Evolutionary conservation across 2,113 vertebrate species (phyloP).

Genomic region (Microcebus ravelobensis): DNA sequence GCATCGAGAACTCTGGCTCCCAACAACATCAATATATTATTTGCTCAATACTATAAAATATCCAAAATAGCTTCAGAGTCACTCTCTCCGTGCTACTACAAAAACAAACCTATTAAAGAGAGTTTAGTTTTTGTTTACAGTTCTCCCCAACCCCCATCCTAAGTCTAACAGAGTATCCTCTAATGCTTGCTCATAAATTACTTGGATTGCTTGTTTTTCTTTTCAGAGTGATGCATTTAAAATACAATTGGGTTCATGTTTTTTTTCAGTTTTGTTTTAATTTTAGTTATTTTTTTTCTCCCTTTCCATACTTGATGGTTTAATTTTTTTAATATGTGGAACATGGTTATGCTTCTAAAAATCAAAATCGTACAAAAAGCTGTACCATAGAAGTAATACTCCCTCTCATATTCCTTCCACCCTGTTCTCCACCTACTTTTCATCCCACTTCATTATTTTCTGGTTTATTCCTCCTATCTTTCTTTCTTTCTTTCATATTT

Average conservation of each 20-base stretch:
- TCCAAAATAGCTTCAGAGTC: background rate
- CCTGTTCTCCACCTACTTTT: background rate
- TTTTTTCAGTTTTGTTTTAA: background rate
- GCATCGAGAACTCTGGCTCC: background rate
- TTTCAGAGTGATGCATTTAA: slow-evolving; percentile 20
- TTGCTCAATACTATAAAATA: background rate
- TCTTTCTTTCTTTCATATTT: no score
- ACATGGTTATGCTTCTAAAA: background rate
- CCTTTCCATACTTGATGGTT: background rate
- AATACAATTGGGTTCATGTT: background rate
- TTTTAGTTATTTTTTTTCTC: background rate
- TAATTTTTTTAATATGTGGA: background rate
- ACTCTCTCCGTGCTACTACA: background rate
- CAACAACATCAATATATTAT: no score
- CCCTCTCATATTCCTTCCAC: background rate
- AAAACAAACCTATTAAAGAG: background rate
- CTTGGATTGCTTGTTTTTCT: background rate
- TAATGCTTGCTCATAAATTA: background rate
- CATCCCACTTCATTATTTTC: background rate
- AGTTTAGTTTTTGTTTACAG: background rate
- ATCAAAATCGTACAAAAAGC: background rate
- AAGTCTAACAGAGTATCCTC: background rate
- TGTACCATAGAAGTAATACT: background rate
- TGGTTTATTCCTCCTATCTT: background rate
- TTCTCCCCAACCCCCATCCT: background rate